Percentiles rank a stretch among this genome's conserved stretches.
Evolutionary conservation across 2,113 vertebrate species (phyloP).

Genomic region (Vicugna pacos): DNA sequence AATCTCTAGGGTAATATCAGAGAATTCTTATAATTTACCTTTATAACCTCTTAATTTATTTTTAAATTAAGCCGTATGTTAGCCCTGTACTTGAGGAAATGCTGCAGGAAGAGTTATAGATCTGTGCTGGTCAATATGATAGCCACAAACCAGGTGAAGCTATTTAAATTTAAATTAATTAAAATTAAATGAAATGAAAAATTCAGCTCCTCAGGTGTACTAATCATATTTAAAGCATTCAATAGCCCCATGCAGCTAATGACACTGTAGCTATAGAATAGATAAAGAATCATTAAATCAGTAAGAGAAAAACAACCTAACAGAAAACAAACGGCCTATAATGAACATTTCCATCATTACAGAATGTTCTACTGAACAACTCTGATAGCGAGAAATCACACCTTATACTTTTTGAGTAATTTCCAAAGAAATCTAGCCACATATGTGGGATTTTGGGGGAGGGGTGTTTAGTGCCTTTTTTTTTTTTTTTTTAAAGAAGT

Average conservation of each 20-base stretch:
- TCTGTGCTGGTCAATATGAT: background rate
- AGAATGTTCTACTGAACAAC: background rate
- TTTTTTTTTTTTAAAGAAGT: background rate
- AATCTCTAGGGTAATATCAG: background rate
- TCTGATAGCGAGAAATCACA: background rate
- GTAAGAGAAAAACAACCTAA: background rate
- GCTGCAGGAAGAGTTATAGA: background rate
- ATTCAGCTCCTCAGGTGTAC: background rate
- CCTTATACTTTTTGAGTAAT: background rate
- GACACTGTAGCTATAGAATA: background rate
- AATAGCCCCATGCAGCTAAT: background rate
- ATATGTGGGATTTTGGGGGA: background rate
- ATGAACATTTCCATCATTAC: background rate
- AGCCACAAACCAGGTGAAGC: background rate
- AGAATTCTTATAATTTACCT: background rate
- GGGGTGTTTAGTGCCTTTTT: background rate
- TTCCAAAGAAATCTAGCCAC: background rate
- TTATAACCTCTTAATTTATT: background rate
- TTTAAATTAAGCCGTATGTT: background rate
- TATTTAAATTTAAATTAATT: constrained; percentile 6
- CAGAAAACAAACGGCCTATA: background rate
- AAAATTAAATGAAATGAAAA: background rate
- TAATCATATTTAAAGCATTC: background rate
- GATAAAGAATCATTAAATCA: background rate
- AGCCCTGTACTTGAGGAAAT: background rate